Base-by-base conservation (phyloP, 2,113 vertebrate species). In the Boleophthalmus pectinirostris region DNA sequence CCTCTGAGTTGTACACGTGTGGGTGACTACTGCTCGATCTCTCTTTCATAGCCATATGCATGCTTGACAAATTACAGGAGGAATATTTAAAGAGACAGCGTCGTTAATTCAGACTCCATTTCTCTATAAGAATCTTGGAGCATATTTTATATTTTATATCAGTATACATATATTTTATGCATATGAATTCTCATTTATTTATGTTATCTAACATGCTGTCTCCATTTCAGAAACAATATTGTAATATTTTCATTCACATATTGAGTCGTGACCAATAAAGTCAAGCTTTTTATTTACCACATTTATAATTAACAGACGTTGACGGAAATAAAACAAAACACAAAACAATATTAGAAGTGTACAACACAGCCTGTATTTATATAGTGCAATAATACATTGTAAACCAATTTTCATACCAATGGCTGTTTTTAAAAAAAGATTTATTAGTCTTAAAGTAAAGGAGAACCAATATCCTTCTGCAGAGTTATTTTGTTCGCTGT, bases 41-140 rank as follows among this genome's bases (percentile, higher is more conserved):
- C 72, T 87, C 85, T 88, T 87, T 90, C 25, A 84, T 89, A 77
- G 73, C 74, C 87, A 91, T 79, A 90, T 89, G 81, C 80, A 90
- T 77, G 87, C 90, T 91, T 54, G 7, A 54, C 51, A 54, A 54
- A 54, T 54, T 78, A 82, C 87, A 70, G 87, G 78, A 75, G 77
- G 85, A 86, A 77, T 82, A 88, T 90, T 91, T 92, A 92, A 92
- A 89, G 92, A 80, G 88, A 88, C 92, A 92, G 89, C 58, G 60
- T 18, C 58, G 13, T 68, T 73, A 77, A 43, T 43, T 10, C 38
- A 43, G 38, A 70, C 12, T 47, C 1, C 46, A 47, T 47, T 2
- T 16, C 46, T 47, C 46, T 10, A 10, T 43, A 43, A 63, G 33
- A 53, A 38, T 58, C 67, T 63, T 1, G 43, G 25, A 29, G 69